Evolutionary conservation across 2,888 invertebrate species (phyloP).

Genomic region (Eledone cirrhosa): DNA sequence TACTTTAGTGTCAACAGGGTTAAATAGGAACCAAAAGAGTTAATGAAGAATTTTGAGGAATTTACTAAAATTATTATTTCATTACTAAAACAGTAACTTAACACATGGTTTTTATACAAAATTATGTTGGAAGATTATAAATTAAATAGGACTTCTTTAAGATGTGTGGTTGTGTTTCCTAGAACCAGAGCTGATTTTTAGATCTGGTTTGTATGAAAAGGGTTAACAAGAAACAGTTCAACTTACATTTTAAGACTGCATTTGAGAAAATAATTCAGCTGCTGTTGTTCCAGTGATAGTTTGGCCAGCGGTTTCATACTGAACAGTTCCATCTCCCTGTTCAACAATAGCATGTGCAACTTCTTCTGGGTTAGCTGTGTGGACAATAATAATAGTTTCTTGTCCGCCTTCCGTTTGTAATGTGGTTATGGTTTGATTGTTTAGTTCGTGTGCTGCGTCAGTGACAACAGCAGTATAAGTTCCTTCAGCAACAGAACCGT

Average conservation of each 20-base stretch:
- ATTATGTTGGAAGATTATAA: too few species aligned
- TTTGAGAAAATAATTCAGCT: slow-evolving; percentile 32
- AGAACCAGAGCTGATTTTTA: too few species aligned
- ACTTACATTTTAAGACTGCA: slow-evolving; percentile 30
- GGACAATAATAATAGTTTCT: slow-evolving; percentile 61
- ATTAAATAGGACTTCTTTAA: too few species aligned
- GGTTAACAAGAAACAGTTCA: too few species aligned
- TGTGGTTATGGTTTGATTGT: slow-evolving; percentile 56
- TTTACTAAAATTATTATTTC: too few species aligned
- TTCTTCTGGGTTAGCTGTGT: slow-evolving; percentile 57
- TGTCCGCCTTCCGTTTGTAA: slow-evolving; percentile 57
- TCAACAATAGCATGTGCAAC: slow-evolving; percentile 61
- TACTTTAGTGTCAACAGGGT: too few species aligned
- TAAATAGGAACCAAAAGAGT: too few species aligned
- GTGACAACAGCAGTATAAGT: slow-evolving; percentile 49
- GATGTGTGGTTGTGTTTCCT: too few species aligned
- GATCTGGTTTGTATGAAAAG: too few species aligned
- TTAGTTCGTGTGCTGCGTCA: slow-evolving; percentile 51
- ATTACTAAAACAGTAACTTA: too few species aligned
- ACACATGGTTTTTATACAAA: too few species aligned
- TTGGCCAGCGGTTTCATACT: slow-evolving; percentile 39
- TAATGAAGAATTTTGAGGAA: too few species aligned
- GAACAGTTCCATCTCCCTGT: slow-evolving; percentile 51
- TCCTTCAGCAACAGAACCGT: slow-evolving; percentile 40
- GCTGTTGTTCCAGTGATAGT: slow-evolving; percentile 30